Evolutionary conservation across 2,797 vertebrate genomes (phyloP).

Genomic region (Chelonia mydas): DNA sequence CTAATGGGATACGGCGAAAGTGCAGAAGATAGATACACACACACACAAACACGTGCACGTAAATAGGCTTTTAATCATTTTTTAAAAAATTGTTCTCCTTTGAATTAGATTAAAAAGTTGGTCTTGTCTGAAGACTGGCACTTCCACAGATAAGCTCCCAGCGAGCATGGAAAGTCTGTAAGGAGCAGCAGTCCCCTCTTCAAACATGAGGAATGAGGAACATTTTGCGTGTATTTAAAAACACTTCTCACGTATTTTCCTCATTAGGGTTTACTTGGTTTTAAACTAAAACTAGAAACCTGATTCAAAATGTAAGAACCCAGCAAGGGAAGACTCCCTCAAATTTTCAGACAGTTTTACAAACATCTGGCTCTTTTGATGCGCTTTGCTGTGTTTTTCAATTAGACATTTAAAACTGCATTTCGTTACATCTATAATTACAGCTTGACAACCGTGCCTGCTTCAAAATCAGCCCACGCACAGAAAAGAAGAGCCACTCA

Average conservation of each 20-base stretch:
- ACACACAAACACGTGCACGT: no score
- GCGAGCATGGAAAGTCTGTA: neutral
- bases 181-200: neutral
- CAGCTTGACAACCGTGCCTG: neutral
- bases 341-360: neutral
- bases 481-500: neutral
- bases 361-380: neutral
- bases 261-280: neutral
- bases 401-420: neutral
- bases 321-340: neutral
- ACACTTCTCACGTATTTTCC: neutral
- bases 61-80: neutral
- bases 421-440: neutral
- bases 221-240: neutral
- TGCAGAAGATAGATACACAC: no score
- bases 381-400: neutral
- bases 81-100: neutral
- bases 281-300: neutral
- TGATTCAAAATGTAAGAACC: neutral
- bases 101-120: neutral
- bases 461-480: neutral
- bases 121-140: neutral
- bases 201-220: neutral
- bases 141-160: neutral
- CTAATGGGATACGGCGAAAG: no score